Base-by-base conservation (phyloP, 2,797 vertebrate genomes). In the Danio choprae region DNA sequence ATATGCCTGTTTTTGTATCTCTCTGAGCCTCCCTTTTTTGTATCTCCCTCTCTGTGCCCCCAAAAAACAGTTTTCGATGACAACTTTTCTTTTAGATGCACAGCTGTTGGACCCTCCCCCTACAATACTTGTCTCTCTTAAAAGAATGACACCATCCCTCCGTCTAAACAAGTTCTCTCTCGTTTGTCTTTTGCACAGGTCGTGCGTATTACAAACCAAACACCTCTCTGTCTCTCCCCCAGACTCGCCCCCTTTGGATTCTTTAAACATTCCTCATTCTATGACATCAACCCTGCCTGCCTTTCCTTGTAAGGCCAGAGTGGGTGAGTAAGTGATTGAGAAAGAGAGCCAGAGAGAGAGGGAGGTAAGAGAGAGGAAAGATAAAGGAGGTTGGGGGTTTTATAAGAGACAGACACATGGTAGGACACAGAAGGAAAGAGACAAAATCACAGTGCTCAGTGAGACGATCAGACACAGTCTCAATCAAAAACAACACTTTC, bases 231-330 rank as follows among this genome's bases (percentile, higher is more conserved):
- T 88, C 87, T 89, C 85, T 84, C 72, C 88, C 59, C 83, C 83
- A 86, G 77, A 82, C 63, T 82, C 64, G 76, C 59, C 81, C 75
- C 84, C 77, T 78, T 59, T 58, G 92, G 87, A 94, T 94, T 94
- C 93, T 92, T 94, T 89, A 88, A 91, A 92, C 93, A 94, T 95
- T 94, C 93, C 94, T 95, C 92, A 92, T 90, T 90, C 89, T 89
- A 92, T 95, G 93, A 95, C 94, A 95, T 95, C 94, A 95, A 92
- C 93, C 87, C 92, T 85, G 89, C 90, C 84, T 92, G 91, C 92
- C 90, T 95, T 92, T 93, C 94, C 94, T 93, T 95, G 92, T 95
- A 95, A 94, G 94, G 94, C 92, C 92, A 95, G 92, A 90, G 88
- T 22, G 86, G 89, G 91, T 88, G 90, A 93, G 68, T 55, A 38